These are phyloP conservation scores for Aurelia sp. DNA, from an alignment of 30 jellyfish, hydroid and myxozoan genomes.

Conservation along the genomic window DNA sequence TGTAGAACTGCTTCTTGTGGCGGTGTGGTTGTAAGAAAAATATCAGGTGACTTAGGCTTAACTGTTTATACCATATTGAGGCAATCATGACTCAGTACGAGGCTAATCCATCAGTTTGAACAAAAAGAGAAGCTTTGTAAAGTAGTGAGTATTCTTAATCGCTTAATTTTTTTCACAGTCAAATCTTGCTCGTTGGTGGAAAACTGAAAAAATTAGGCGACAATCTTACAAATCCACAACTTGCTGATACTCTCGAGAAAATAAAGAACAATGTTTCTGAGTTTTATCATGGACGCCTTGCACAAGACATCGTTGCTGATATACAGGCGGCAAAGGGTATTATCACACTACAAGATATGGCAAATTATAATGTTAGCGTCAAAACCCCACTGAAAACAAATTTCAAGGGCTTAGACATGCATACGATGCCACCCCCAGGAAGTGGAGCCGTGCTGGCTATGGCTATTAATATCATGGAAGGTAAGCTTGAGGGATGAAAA, in stretches of 20 bases:
- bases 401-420: conserved; percentile 52
- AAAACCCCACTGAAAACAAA: conserved; percentile 30
- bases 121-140: no score
- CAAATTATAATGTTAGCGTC: conserved; percentile 35
- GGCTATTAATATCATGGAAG: conserved; percentile 87
- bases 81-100: no score
- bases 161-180: conserved; percentile 23
- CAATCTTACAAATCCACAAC: conserved; percentile 47
- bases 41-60: no score
- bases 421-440: conserved; percentile 93
- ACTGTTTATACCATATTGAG: no score
- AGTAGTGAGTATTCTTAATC: no score
- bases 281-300: conserved; percentile 78
- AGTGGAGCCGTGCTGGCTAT: conserved; percentile 95
- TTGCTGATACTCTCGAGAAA: conserved; percentile 68
- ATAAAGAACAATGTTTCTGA: conserved; percentile 49
- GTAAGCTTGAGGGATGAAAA: conserved; percentile 29
- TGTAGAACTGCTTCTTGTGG: no score
- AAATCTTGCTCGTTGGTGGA: conserved; percentile 63
- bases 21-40: no score
- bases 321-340: conserved; percentile 42
- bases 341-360: conserved; percentile 62
- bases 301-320: conserved; percentile 67
- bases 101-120: no score
- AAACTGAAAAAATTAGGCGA: conserved; percentile 68